phyloP scores from a whole-genome alignment of 2,888 invertebrate genomes.

The Hirudinaria manillensis region DNA sequence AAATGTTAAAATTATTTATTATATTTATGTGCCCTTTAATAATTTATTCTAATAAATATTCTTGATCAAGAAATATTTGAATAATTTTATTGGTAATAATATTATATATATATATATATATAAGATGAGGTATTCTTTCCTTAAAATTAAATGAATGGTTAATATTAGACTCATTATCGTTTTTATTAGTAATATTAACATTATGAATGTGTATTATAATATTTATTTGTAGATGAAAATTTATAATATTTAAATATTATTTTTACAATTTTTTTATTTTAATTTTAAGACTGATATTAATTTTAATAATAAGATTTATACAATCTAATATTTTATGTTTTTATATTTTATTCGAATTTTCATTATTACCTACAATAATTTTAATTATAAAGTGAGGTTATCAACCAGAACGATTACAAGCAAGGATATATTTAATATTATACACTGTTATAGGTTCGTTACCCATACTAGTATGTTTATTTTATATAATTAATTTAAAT shows the following conservation, averaged over 20 bases:
- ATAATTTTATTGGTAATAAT: constrained; percentile 5
- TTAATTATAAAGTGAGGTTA: constrained; percentile 67
- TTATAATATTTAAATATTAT: constrained; percentile 56
- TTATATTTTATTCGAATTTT: constrained; percentile 68
- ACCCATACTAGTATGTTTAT: constrained; percentile 57
- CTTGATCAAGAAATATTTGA: neutral
- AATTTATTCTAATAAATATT: constrained; percentile 14
- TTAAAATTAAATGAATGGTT: constrained; percentile 38
- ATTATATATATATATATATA: constrained; percentile 9
- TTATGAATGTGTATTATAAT: constrained; percentile 63
- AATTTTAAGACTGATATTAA: constrained; percentile 31
- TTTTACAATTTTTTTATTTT: constrained; percentile 49
- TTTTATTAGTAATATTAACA: constrained; percentile 58
- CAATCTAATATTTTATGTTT: constrained; percentile 62
- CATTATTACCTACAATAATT: constrained; percentile 65
- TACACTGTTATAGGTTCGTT: constrained; percentile 68
- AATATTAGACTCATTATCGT: constrained; percentile 58
- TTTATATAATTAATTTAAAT: neutral
- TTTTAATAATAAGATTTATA: constrained; percentile 61
- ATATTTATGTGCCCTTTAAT: constrained; percentile 29
- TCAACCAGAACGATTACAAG: constrained; percentile 66
- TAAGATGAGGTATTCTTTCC: constrained; percentile 54
- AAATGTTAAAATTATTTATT: constrained; percentile 57
- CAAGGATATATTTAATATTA: constrained; percentile 65
- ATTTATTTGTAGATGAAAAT: constrained; percentile 59